Conservation (phyloP, 2,888 invertebrate genomes). For the Epiperipatus broadwayi region DNA sequence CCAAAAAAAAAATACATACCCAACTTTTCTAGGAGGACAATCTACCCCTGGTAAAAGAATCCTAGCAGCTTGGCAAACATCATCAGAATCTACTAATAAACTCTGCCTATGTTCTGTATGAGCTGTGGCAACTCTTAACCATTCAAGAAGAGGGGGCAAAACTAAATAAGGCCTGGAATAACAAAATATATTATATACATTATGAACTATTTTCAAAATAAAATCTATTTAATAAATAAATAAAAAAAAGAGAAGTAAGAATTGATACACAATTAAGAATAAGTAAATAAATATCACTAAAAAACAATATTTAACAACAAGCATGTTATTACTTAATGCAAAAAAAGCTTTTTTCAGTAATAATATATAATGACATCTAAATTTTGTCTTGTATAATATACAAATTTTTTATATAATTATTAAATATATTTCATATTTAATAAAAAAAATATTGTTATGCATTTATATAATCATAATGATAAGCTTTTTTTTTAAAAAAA, state of each 20-base stretch:
- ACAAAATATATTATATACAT: background rate
- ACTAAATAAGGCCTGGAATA: slow-evolving; percentile 52
- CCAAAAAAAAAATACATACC: slow-evolving; percentile 26
- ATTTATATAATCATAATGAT: too few relatives aligned
- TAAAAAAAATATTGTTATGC: too few relatives aligned
- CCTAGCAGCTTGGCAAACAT: slow-evolving; percentile 68
- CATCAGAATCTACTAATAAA: slow-evolving; percentile 57
- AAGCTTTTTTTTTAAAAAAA: too few relatives aligned
- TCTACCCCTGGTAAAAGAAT: slow-evolving; percentile 68
- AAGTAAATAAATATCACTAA: too few relatives aligned
- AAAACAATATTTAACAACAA: too few relatives aligned
- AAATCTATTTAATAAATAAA: background rate
- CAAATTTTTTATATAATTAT: too few relatives aligned
- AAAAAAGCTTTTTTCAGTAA: too few relatives aligned
- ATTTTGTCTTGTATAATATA: too few relatives aligned
- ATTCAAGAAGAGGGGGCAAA: slow-evolving; percentile 71
- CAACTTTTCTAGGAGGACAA: slow-evolving; percentile 58
- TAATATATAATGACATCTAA: too few relatives aligned
- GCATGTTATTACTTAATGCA: too few relatives aligned
- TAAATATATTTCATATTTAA: too few relatives aligned
- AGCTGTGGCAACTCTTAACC: slow-evolving; percentile 62
- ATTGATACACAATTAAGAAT: too few relatives aligned
- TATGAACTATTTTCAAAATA: background rate
- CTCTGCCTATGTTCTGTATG: slow-evolving; percentile 62
- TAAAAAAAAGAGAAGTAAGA: background rate